Conservation (phyloP, 2,797 vertebrate species). For the Pygocentrus nattereri region DNA sequence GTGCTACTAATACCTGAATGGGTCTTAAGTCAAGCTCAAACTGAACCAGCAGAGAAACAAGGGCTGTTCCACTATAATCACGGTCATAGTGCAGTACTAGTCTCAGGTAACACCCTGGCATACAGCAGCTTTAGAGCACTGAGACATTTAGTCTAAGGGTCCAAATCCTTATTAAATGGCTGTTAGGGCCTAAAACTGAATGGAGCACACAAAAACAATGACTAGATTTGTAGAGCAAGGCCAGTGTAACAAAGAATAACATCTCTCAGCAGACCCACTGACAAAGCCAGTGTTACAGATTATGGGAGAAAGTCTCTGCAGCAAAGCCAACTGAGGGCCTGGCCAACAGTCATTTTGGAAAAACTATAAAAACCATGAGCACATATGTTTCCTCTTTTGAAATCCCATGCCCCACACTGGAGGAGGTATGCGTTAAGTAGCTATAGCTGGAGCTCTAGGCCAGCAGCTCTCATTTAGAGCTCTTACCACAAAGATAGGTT, state of each 20-base stretch:
- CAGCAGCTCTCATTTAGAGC: background rate
- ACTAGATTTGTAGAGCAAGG: background rate
- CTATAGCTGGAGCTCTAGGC: background rate
- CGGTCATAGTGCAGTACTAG: background rate
- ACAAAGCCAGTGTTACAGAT: background rate
- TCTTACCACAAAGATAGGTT: background rate
- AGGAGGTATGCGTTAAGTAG: background rate
- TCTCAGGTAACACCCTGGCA: background rate
- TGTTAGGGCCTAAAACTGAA: background rate
- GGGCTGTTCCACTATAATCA: background rate
- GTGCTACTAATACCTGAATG: background rate
- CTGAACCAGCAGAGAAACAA: background rate
- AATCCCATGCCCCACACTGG: background rate
- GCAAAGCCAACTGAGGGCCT: background rate
- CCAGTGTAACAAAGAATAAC: background rate
- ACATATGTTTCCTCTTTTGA: background rate
- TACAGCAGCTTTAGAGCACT: background rate
- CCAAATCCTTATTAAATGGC: background rate
- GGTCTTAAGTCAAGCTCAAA: background rate
- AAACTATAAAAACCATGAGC: background rate
- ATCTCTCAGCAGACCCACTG: background rate
- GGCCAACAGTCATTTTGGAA: background rate
- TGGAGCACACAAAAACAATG: too few species aligned
- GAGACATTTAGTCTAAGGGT: background rate
- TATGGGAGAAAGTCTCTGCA: background rate